A percentile compares a stretch with the other conserved stretches of the same genome.
Conservation (phyloP, 1,140 invertebrate genomes). For the Frieseomelitta varia region DNA sequence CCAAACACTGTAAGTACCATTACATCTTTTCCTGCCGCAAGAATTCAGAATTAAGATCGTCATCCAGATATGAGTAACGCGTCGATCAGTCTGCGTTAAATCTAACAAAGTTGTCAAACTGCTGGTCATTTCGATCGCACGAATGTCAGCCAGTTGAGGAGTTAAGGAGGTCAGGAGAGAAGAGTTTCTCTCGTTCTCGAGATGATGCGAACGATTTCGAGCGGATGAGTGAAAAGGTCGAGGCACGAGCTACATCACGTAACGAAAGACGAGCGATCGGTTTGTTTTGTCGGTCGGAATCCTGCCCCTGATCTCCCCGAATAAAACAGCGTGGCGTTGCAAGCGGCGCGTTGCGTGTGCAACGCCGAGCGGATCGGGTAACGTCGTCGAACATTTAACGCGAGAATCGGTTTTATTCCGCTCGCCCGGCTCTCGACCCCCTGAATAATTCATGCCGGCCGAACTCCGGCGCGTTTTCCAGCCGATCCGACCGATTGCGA, state of each 20-base stretch:
- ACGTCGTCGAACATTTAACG: slow-evolving; percentile 49
- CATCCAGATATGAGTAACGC: no score
- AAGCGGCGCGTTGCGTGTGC: slow-evolving; percentile 34
- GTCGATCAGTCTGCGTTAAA: no score
- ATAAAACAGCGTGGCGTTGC: slow-evolving; percentile 37
- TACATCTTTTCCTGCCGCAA: no score
- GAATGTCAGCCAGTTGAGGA: no score
- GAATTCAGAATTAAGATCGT: no score
- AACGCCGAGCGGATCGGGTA: slow-evolving; percentile 19
- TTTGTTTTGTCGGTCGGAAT: slow-evolving; percentile 5
- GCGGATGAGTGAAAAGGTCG: neutral
- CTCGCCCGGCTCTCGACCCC: slow-evolving; percentile 4
- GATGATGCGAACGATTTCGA: neutral
- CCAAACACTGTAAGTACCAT: no score
- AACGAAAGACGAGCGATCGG: neutral
- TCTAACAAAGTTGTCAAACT: no score
- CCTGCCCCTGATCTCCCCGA: neutral
- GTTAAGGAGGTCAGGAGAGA: neutral
- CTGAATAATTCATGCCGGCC: slow-evolving; percentile 54
- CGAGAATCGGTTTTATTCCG: slow-evolving; percentile 55
- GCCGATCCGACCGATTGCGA: slow-evolving; percentile 20
- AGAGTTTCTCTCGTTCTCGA: neutral
- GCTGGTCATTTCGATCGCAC: no score
- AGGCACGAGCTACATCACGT: neutral
- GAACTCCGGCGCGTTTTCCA: slow-evolving; percentile 12